phyloP scores from a whole-genome alignment of 2,888 invertebrate species.

The Leptopterna dolabrata region DNA sequence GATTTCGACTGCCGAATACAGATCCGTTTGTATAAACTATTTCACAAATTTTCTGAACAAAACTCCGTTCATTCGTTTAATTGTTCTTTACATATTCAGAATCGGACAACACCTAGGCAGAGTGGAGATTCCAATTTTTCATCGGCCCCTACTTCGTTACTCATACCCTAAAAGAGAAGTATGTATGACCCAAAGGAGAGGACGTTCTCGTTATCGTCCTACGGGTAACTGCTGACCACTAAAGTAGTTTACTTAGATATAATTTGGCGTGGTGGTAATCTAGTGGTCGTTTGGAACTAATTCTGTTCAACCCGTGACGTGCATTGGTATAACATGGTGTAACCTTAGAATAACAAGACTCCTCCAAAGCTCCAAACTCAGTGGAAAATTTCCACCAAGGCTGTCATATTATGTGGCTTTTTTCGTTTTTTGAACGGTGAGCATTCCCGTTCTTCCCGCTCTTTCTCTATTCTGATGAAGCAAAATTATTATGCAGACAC shows the following conservation, averaged over 20 bases:
- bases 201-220: background rate
- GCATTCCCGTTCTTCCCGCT: too few species aligned
- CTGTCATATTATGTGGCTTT: too few species aligned
- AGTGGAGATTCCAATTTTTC: slow-evolving; percentile 41
- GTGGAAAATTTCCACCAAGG: too few species aligned
- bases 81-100: slow-evolving; percentile 28
- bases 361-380: too few species aligned
- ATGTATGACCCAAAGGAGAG: background rate
- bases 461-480: too few species aligned
- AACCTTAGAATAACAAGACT: too few species aligned
- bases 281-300: background rate
- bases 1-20: too few species aligned
- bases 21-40: background rate
- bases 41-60: background rate
- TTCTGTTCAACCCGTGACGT: background rate
- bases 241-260: background rate
- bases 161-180: background rate
- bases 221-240: background rate
- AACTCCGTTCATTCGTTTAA: background rate
- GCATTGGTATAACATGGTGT: too few species aligned
- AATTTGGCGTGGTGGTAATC: background rate
- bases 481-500: too few species aligned
- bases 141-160: background rate
- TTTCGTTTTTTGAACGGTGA: too few species aligned
- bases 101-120: slow-evolving; percentile 15